A percentile compares a stretch with the other conserved stretches of the same genome.
Evolutionary conservation across 2,113 vertebrate genomes (phyloP).

Genomic region (Callipepla californica): DNA sequence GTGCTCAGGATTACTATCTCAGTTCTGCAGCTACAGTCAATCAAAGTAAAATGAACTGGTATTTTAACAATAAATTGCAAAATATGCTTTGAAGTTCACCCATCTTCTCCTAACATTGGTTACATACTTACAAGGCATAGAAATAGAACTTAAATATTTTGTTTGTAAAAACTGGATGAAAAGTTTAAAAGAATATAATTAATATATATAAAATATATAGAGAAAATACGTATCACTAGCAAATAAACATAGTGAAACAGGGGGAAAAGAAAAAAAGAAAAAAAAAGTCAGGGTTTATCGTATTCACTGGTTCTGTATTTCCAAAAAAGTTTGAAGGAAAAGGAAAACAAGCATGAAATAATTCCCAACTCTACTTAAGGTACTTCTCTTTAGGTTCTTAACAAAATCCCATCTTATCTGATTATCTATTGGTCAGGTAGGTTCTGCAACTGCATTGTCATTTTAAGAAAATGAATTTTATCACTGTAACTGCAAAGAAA

Average conservation of each 20-base stretch:
- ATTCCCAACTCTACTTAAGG: background rate
- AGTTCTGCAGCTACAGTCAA: background rate
- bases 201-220: background rate
- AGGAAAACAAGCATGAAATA: background rate
- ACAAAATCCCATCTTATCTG: background rate
- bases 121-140: background rate
- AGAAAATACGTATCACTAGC: background rate
- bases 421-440: background rate
- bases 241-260: background rate
- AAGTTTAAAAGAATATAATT: background rate
- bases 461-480: background rate
- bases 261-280: background rate
- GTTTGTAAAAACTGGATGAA: background rate
- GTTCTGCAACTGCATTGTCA: background rate
- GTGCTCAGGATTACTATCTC: background rate
- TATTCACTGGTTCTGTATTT: background rate
- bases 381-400: background rate
- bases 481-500: background rate
- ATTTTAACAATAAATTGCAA: background rate
- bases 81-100: background rate
- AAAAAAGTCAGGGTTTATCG: background rate
- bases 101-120: background rate
- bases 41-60: background rate
- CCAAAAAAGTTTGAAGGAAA: background rate
- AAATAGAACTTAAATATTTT: background rate